These are phyloP conservation scores for Euspilapteryx auroguttella DNA, from an alignment of 2,888 invertebrate species.

Conservation along the genomic window DNA sequence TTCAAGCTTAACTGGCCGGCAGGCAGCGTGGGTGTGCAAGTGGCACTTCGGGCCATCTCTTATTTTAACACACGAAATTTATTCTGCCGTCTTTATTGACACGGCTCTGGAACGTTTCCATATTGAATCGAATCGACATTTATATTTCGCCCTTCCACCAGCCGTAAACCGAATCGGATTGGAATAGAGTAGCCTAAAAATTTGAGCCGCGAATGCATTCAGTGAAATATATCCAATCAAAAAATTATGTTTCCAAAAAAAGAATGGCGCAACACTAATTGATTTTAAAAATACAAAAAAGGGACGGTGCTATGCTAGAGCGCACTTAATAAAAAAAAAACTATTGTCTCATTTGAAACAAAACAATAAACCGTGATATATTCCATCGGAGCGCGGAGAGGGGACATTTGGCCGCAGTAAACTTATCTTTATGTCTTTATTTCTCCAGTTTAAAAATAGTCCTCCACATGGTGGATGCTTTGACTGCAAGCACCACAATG, in stretches of 20 bases:
- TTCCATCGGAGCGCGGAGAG: slow-evolving; percentile 3
- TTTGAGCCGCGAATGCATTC: no score
- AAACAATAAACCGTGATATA: no score
- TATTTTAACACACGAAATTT: slow-evolving; percentile 19
- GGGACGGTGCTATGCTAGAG: no score
- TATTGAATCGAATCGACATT: background rate
- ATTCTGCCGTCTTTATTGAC: slow-evolving; percentile 17
- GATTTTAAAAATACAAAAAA: no score
- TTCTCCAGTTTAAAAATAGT: slow-evolving; percentile 39
- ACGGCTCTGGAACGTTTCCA: slow-evolving; percentile 11
- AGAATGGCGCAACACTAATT: no score
- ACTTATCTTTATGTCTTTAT: slow-evolving; percentile 51
- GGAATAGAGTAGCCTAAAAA: background rate
- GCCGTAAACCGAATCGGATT: no score
- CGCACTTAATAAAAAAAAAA: no score
- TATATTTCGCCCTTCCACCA: no score
- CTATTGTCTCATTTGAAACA: no score
- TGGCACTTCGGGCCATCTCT: slow-evolving; percentile 12
- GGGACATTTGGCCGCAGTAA: slow-evolving; percentile 27
- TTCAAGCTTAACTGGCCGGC: no score
- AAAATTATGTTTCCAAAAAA: no score
- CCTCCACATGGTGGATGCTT: slow-evolving; percentile 24
- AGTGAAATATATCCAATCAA: no score
- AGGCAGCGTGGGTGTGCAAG: slow-evolving; percentile 15
- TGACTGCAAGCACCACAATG: slow-evolving; percentile 12